Conservation (phyloP, 2,888 invertebrate species). For the Eupsilia transversa region DNA sequence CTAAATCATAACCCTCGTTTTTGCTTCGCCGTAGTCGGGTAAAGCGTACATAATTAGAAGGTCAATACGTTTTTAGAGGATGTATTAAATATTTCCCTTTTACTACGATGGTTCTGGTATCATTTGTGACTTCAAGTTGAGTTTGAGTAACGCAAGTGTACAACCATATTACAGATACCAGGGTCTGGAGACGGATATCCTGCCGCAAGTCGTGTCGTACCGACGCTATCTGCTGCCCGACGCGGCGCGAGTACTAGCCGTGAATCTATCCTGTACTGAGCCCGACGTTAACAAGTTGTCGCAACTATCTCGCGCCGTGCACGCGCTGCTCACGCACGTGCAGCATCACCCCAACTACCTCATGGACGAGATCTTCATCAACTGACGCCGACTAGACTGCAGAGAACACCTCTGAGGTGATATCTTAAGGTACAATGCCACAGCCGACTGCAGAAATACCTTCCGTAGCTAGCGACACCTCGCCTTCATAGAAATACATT, state of each 20-base stretch:
- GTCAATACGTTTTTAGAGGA: too few relatives aligned
- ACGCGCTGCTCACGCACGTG: constrained; percentile 22
- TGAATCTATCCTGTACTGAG: constrained; percentile 66
- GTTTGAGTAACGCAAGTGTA: not conserved
- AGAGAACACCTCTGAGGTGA: not conserved
- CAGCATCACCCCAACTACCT: constrained; percentile 74
- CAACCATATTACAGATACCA: constrained; percentile 65
- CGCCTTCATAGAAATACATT: too few relatives aligned
- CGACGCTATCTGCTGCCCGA: constrained; percentile 82
- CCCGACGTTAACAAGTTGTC: constrained; percentile 60
- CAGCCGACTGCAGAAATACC: too few relatives aligned
- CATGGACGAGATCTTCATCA: constrained; percentile 73
- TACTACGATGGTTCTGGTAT: too few relatives aligned
- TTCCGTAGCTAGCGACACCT: too few relatives aligned
- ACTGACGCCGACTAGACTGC: constrained; percentile 41
- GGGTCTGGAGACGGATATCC: constrained; percentile 71
- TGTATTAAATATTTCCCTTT: too few relatives aligned
- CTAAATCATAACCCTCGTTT: too few relatives aligned
- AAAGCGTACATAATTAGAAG: too few relatives aligned
- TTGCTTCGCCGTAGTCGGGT: too few relatives aligned
- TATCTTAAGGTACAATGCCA: too few relatives aligned
- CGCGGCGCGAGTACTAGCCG: constrained; percentile 71
- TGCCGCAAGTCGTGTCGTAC: constrained; percentile 77
- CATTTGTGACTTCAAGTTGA: too few relatives aligned
- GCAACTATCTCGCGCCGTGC: constrained; percentile 35